Evolutionary conservation across 2,113 vertebrate species (phyloP).

Genomic region (Pomatostomus ruficeps): DNA sequence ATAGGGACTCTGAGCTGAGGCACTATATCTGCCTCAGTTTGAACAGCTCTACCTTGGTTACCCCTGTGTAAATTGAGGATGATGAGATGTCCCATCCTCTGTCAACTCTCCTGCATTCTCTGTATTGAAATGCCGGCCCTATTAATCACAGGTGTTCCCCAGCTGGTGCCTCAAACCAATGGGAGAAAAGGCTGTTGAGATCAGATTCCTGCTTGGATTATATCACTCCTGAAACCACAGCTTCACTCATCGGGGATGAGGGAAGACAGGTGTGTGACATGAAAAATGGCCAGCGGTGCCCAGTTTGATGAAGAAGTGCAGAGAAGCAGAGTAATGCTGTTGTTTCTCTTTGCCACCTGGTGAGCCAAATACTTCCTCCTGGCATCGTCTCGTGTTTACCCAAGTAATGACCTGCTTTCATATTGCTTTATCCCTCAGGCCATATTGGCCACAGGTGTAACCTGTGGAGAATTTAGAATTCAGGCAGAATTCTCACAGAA

Average conservation of each 20-base stretch:
- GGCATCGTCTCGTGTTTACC: neutral
- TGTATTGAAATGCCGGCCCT: neutral
- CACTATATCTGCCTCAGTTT: rapidly evolving
- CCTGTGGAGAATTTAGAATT: neutral
- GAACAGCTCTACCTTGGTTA: neutral
- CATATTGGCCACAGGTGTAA: neutral
- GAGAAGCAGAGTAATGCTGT: neutral
- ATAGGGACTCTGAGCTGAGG: neutral
- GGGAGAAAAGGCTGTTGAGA: neutral
- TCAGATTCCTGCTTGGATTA: neutral
- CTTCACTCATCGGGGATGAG: neutral
- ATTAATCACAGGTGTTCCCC: neutral
- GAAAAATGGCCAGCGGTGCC: neutral
- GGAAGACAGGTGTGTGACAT: neutral
- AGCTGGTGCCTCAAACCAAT: neutral
- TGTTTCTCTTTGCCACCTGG: neutral
- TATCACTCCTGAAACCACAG: neutral
- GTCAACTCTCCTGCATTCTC: neutral
- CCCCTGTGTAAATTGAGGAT: rapidly evolving
- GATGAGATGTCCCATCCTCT: neutral
- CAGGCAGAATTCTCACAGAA: no score
- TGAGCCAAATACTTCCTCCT: neutral
- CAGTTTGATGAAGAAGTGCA: neutral
- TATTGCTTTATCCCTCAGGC: neutral
- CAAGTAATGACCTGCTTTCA: neutral